Evolutionary conservation across 2,113 vertebrate species (phyloP).

Genomic region (Bambusicola thoracicus): DNA sequence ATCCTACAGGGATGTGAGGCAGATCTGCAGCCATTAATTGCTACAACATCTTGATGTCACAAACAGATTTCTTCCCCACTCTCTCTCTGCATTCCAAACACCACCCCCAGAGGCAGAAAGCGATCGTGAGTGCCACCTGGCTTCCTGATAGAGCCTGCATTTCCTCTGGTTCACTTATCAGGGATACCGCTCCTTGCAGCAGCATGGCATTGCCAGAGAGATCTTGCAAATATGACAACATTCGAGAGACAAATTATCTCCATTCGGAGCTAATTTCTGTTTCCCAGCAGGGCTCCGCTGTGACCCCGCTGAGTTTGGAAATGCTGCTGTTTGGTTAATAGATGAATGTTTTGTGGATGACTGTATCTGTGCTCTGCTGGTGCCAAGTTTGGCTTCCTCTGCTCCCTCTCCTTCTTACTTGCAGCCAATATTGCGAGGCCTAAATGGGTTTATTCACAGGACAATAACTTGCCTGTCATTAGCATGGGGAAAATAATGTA

Average conservation of each 20-base stretch:
- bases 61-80: neutral
- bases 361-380: slow-evolving; percentile 38
- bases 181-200: neutral
- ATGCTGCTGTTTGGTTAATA: slow-evolving; percentile 68
- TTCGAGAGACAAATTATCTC: slow-evolving; percentile 72
- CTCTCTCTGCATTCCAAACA: neutral
- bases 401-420: slow-evolving; percentile 65
- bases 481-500: slow-evolving; percentile 26
- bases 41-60: fast-evolving
- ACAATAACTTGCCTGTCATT: slow-evolving; percentile 38
- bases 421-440: slow-evolving; percentile 58
- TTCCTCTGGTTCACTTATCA: neutral
- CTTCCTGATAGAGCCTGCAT: slow-evolving; percentile 5
- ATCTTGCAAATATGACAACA: slow-evolving; percentile 61
- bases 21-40: neutral
- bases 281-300: slow-evolving; percentile 65
- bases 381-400: slow-evolving; percentile 48
- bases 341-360: slow-evolving; percentile 63
- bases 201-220: slow-evolving; percentile 19
- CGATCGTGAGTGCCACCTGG: slow-evolving; percentile 43
- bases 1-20: neutral
- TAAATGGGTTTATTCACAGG: slow-evolving; percentile 74
- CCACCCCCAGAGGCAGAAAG: slow-evolving; percentile 8
- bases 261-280: slow-evolving; percentile 72
- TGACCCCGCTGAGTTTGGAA: slow-evolving; percentile 71